Conservation (phyloP, 2,113 vertebrate genomes). For the Rhinichthys klamathensis region DNA sequence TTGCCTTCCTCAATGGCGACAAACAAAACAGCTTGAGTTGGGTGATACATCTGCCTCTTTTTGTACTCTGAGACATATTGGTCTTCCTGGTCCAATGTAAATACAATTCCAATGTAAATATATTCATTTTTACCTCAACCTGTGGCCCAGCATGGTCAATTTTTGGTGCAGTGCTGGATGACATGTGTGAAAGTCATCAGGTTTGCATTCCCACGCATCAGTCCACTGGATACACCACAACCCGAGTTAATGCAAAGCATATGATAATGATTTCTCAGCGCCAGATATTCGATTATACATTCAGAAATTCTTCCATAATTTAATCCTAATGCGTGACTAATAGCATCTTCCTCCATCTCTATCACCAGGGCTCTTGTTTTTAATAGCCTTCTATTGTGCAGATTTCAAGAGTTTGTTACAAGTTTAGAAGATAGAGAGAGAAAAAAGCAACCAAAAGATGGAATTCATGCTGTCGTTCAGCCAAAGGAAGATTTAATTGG, state of each 20-base stretch:
- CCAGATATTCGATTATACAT: conserved; percentile 72
- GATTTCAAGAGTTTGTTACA: conserved; percentile 65
- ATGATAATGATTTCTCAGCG: conserved; percentile 66
- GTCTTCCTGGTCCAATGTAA: conserved; percentile 3
- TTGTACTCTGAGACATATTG: not conserved
- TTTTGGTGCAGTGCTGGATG: not conserved
- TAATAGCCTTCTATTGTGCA: conserved; percentile 64
- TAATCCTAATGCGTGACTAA: conserved; percentile 75
- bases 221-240: conserved; percentile 51
- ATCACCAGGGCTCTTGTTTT: conserved; percentile 58
- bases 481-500: conserved; percentile 80
- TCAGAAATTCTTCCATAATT: conserved; percentile 76
- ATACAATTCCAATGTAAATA: not conserved
- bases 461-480: conserved; percentile 67
- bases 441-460: conserved; percentile 55
- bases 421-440: conserved; percentile 51
- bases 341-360: conserved; percentile 61
- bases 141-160: not conserved
- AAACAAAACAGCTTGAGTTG: conserved; percentile 28
- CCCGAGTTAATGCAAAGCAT: conserved; percentile 64
- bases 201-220: not conserved
- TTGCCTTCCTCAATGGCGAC: not conserved
- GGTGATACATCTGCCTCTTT: conserved; percentile 15
- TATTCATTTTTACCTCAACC: not conserved
- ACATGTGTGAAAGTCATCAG: not conserved